These are phyloP conservation scores for Scaptomyza cyrtandrae DNA, from an alignment of 2,888 invertebrate genomes.

Conservation along the genomic window DNA sequence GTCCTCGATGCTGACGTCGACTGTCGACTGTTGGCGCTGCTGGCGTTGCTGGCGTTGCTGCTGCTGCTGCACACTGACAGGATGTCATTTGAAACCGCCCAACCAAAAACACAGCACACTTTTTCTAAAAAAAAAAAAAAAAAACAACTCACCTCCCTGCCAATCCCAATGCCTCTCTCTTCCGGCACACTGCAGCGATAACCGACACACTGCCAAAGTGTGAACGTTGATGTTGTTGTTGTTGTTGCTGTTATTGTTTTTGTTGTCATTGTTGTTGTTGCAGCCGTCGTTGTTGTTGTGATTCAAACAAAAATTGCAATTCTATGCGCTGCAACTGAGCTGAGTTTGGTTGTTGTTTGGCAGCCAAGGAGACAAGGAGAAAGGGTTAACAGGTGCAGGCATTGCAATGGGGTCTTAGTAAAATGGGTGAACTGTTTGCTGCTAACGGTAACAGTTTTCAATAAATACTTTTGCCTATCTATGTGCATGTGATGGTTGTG, in stretches of 20 bases:
- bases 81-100: slow-evolving; percentile 57
- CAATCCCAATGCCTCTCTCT: slow-evolving; percentile 1
- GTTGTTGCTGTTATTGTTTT: slow-evolving; percentile 8
- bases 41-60: slow-evolving; percentile 22
- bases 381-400: background rate
- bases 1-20: slow-evolving; percentile 48
- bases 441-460: slow-evolving; percentile 78
- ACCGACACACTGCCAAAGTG: slow-evolving; percentile 69
- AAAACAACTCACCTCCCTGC: background rate
- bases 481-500: slow-evolving; percentile 19
- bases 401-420: slow-evolving; percentile 4
- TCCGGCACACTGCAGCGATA: slow-evolving; percentile 56
- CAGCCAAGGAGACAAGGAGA: background rate
- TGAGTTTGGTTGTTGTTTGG: slow-evolving; percentile 9
- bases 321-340: slow-evolving; percentile 29
- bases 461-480: slow-evolving; percentile 74
- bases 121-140: background rate
- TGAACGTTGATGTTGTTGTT: slow-evolving; percentile 44
- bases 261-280: slow-evolving; percentile 10
- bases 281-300: slow-evolving; percentile 32
- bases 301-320: slow-evolving; percentile 61
- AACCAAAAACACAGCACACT: slow-evolving; percentile 21
- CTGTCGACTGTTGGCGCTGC: slow-evolving; percentile 20
- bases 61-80: slow-evolving; percentile 50
- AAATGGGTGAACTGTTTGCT: slow-evolving; percentile 61